phyloP scores from a whole-genome alignment of 2,113 vertebrate species.

The Hippocampus zosterae region DNA sequence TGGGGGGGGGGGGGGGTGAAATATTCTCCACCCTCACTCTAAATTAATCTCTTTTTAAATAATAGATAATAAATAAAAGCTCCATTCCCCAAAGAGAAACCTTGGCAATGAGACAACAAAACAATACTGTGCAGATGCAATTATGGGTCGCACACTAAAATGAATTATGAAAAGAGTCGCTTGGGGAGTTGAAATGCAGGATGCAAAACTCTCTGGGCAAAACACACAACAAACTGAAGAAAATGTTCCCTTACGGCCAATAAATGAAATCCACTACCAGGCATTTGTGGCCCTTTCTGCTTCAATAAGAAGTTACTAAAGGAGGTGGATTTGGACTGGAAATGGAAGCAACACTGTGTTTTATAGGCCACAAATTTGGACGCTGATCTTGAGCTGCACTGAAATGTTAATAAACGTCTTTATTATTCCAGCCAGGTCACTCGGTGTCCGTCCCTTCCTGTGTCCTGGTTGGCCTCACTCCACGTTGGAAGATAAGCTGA shows the following conservation, averaged over 20 bases:
- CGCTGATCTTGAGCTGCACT: constrained; percentile 1
- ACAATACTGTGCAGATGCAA: not conserved
- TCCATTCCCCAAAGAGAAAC: not conserved
- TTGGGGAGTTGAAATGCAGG: not conserved
- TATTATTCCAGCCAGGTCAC: constrained; percentile 11
- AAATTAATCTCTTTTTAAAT: not conserved
- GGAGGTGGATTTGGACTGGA: not conserved
- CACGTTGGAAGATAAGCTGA: constrained; percentile 9
- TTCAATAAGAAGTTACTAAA: not conserved
- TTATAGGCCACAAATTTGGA: not conserved
- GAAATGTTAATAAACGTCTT: not conserved
- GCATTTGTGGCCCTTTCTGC: not conserved
- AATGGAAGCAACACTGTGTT: not conserved
- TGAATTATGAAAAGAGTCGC: not conserved
- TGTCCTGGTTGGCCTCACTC: constrained; percentile 15
- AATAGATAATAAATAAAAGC: not conserved
- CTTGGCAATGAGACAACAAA: not conserved
- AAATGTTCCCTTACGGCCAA: not conserved
- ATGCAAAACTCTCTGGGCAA: not conserved
- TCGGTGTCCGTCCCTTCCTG: not conserved
- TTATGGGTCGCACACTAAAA: not conserved
- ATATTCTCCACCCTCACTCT: not conserved
- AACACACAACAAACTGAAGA: no score
- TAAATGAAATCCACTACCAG: not conserved
- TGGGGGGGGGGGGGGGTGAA: not conserved